phyloP scores from a whole-genome alignment of 2,888 invertebrate genomes.

The Drosophila meridionalis region DNA sequence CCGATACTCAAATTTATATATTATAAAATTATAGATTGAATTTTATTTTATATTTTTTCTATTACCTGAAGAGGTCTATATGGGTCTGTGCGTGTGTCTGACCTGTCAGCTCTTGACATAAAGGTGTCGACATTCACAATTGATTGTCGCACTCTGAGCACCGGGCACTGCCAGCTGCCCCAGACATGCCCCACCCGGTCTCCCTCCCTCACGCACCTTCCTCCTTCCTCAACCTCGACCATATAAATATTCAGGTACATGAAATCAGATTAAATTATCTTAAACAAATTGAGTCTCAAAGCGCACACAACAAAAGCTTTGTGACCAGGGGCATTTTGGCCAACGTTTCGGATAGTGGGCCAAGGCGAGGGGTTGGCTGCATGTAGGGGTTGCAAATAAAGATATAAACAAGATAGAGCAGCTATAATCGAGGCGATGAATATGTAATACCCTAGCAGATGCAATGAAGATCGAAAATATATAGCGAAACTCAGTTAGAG shows the following conservation, averaged over 20 bases:
- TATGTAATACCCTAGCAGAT: slow-evolving; percentile 7
- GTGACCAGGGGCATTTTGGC: slow-evolving; percentile 12
- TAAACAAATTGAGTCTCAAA: slow-evolving; percentile 77
- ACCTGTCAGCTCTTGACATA: slow-evolving; percentile 17
- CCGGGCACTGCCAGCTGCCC: slow-evolving; percentile 16
- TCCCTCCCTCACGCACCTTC: background rate
- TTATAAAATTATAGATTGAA: slow-evolving; percentile 43
- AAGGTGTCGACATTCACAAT: slow-evolving; percentile 54
- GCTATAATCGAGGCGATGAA: background rate
- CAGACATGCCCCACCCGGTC: slow-evolving; percentile 22
- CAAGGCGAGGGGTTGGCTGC: background rate
- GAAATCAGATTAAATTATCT: slow-evolving; percentile 81
- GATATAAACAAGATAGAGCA: slow-evolving; percentile 19
- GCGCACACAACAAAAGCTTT: slow-evolving; percentile 47
- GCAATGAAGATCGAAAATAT: background rate
- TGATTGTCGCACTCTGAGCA: slow-evolving; percentile 28
- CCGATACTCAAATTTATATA: slow-evolving; percentile 24
- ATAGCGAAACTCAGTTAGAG: background rate
- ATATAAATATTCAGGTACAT: slow-evolving; percentile 79
- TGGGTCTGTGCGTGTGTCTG: slow-evolving; percentile 9
- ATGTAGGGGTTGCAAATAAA: background rate
- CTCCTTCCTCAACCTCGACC: slow-evolving; percentile 5
- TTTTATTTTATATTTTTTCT: slow-evolving; percentile 22
- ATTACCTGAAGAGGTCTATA: slow-evolving; percentile 25
- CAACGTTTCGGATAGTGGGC: background rate